Percentiles rank a stretch among this genome's conserved stretches.
Conservation (phyloP, 2,888 invertebrate genomes). For the Heterodera filipjevi region DNA sequence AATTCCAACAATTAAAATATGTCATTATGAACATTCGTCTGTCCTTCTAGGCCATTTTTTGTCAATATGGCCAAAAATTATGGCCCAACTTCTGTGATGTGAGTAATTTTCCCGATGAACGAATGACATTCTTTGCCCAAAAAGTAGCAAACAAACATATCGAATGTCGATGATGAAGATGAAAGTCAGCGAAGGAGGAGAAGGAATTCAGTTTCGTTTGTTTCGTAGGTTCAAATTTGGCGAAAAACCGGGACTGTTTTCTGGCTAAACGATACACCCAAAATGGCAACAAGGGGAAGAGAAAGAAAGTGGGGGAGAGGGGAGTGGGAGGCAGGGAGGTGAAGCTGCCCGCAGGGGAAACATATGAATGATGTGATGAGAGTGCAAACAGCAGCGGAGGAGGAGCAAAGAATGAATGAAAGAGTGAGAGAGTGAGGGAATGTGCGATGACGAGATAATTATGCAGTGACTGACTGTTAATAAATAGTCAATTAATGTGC, state of each 20-base stretch:
- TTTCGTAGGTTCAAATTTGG: not conserved
- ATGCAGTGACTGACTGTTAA: not conserved
- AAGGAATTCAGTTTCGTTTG: not conserved
- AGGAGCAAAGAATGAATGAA: not conserved
- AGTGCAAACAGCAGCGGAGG: too few relatives aligned
- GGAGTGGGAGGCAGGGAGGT: too few relatives aligned
- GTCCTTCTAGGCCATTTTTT: not conserved
- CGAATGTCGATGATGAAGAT: constrained; percentile 1
- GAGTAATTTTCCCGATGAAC: not conserved
- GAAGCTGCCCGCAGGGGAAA: too few relatives aligned
- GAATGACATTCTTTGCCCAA: not conserved
- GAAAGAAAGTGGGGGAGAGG: too few relatives aligned
- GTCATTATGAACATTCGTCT: constrained; percentile 1
- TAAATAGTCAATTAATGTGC: not conserved
- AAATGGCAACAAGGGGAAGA: not conserved
- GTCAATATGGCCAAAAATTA: not conserved
- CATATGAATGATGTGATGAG: too few relatives aligned
- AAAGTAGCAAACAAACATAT: constrained; percentile 1
- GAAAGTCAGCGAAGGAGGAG: not conserved
- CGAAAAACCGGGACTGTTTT: not conserved
- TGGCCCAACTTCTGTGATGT: not conserved
- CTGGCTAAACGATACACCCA: not conserved
- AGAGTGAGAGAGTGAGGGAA: not conserved
- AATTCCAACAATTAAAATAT: not conserved
- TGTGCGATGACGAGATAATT: not conserved